Evolutionary conservation across 2,113 vertebrate species (phyloP), one percentile per base, ranked within the genome.

Genomic region (Lamprotornis superbus): DNA sequence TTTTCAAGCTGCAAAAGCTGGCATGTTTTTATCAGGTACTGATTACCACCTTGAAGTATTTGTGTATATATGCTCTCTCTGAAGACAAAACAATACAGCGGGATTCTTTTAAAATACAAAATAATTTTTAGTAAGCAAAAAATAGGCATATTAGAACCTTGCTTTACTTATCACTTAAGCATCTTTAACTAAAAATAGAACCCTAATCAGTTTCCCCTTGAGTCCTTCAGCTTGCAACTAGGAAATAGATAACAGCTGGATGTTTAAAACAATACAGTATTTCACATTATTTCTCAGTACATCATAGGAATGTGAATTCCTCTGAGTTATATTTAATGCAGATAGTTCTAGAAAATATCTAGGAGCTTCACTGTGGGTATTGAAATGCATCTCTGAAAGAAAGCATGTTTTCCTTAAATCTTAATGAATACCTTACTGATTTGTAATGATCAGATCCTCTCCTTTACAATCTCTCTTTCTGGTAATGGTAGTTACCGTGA

Each of bases 161-260:
- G 40, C 53, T 78, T 93, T 84, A 40, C 53, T 71, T 90, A 30
- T 52, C 68, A 73, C 83, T 90, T 94, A 61, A 69, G 55, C 6
- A 21, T 92, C 76, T 85, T 69, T 35, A 94, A 70, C 94, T 95
- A 86, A 95, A 96, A 89, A 82, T 84, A 89, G 83, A 89, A n/a
- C 16, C 56, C 56, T 94, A n/a, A 78, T 81, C 68, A 60, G 60
- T 90, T 95, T 90, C 63, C 76, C 64, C 89, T 90, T 9, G 83
- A 89, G 83, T 40, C 24, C 31, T 83, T 83, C 31, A 82, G 83
- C 64, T 57, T 94, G 68, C 69, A 60, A 83, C 28, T 81, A 71
- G 93, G 83, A 92, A 81, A 71, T 20, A 70, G 88, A 23, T 81
- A 93, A 84, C 2, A 2, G 6, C 40, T 89, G 42, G 37, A 55